phyloP scores from a whole-genome alignment of 2,888 invertebrate genomes.

The Caenorhabditis sp. region DNA sequence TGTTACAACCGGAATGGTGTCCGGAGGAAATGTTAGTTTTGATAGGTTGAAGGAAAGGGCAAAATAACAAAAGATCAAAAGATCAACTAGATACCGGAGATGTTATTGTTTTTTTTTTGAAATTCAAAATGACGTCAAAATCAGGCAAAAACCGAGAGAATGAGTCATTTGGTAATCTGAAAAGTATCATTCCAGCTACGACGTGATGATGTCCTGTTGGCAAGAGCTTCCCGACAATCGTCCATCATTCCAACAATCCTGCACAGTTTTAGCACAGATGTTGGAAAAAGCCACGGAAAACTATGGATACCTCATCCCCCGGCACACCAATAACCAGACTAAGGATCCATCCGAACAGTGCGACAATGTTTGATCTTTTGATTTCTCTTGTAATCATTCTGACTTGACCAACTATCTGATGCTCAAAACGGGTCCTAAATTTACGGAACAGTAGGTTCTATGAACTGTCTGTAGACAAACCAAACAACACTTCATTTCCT shows the following conservation, averaged over 20 bases:
- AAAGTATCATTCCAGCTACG: constrained; percentile 76
- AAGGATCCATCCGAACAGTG: constrained; percentile 45
- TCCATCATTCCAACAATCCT: constrained; percentile 72
- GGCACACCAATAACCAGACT: constrained; percentile 29
- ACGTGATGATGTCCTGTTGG: constrained; percentile 76
- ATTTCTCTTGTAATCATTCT: background rate
- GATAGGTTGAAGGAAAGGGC: background rate
- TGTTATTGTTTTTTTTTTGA: no score
- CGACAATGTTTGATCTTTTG: constrained; percentile 49
- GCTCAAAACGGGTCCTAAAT: constrained; percentile 17
- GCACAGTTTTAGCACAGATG: constrained; percentile 63
- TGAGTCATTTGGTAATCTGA: no score
- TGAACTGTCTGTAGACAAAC: constrained; percentile 16
- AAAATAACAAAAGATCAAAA: no score
- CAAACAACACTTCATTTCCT: background rate
- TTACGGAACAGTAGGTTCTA: constrained; percentile 56
- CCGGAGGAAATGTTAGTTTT: constrained; percentile 74
- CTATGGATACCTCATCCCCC: constrained; percentile 73
- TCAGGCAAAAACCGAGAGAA: no score
- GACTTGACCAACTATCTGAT: background rate
- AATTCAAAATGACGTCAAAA: constrained; percentile 15
- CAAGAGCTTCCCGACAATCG: constrained; percentile 63
- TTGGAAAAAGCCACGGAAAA: constrained; percentile 74
- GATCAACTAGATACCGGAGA: no score
- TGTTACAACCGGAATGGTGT: constrained; percentile 74